Evolutionary conservation across 2,888 invertebrate genomes (phyloP).

Genomic region (Lampropteryx suffumata): DNA sequence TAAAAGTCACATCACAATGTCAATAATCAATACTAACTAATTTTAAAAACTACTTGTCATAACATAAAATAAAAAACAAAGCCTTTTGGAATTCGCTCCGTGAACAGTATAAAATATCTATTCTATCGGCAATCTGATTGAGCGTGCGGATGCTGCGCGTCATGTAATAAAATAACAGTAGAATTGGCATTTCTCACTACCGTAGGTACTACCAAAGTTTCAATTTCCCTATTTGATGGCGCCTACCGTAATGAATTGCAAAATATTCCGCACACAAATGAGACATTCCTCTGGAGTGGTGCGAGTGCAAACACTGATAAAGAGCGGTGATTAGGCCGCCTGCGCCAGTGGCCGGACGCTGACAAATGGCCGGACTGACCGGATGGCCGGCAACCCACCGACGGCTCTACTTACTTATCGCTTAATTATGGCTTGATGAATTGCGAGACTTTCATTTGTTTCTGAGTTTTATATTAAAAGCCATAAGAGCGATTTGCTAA

Average conservation of each 20-base stretch:
- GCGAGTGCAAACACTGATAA: constrained; percentile 18
- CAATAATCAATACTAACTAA: no score
- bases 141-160: no score
- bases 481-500: no score
- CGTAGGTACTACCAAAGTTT: not conserved
- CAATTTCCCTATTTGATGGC: not conserved
- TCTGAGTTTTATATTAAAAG: no score
- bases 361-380: constrained; percentile 21
- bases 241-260: constrained; percentile 25
- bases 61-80: no score
- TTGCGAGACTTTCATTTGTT: constrained; percentile 27
- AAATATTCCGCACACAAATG: constrained; percentile 26
- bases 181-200: no score
- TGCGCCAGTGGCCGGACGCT: constrained; percentile 23
- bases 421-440: constrained; percentile 34
- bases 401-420: constrained; percentile 35
- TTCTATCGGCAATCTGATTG: no score
- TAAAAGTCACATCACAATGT: no score
- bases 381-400: constrained; percentile 22
- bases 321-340: constrained; percentile 21
- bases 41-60: no score
- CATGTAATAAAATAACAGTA: no score
- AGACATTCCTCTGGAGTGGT: constrained; percentile 16
- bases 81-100: no score
- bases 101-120: no score